These are phyloP conservation scores for Thaleichthys pacificus DNA, from an alignment of 2,797 vertebrate genomes.

Conservation along the genomic window DNA sequence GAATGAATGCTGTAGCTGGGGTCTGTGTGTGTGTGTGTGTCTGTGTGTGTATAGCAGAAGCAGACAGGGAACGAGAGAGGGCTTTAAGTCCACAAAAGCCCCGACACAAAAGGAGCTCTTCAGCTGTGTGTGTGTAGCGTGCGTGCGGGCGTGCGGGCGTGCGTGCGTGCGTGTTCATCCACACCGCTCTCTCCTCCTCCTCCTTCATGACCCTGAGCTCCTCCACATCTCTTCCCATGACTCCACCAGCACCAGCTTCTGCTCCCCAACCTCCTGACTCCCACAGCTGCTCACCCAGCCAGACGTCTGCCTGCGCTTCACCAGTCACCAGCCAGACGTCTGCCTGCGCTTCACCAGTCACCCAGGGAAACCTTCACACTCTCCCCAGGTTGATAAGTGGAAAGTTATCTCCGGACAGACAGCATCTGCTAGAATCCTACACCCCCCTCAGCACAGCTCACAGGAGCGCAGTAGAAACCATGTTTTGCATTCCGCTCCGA, in stretches of 20 bases:
- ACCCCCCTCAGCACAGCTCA: slow-evolving; percentile 3
- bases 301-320: not conserved
- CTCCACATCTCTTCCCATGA: not conserved
- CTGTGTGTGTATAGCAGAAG: slow-evolving; percentile 24
- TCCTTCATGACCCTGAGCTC: slow-evolving; percentile 1
- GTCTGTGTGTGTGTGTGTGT: slow-evolving; percentile 27
- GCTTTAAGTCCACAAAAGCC: slow-evolving; percentile 53
- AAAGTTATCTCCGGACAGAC: slow-evolving; percentile 28
- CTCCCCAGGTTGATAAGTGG: slow-evolving; percentile 13
- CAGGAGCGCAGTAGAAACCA: slow-evolving; percentile 21
- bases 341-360: not conserved
- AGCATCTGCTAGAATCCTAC: slow-evolving; percentile 5
- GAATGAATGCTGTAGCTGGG: slow-evolving; percentile 50
- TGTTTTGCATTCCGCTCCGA: slow-evolving; percentile 50
- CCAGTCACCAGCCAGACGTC: not conserved
- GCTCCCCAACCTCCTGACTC: not conserved
- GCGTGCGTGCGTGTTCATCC: not conserved
- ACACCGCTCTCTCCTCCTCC: slow-evolving; percentile 15
- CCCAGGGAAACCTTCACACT: not conserved
- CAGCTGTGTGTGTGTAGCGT: slow-evolving; percentile 22
- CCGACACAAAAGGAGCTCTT: slow-evolving; percentile 45
- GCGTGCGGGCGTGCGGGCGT: not conserved
- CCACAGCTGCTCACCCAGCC: not conserved
- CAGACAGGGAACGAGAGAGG: slow-evolving; percentile 40
- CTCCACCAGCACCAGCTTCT: not conserved